phyloP scores from a whole-genome alignment of 2,888 invertebrate species.

The Patella ulyssiponensis region DNA sequence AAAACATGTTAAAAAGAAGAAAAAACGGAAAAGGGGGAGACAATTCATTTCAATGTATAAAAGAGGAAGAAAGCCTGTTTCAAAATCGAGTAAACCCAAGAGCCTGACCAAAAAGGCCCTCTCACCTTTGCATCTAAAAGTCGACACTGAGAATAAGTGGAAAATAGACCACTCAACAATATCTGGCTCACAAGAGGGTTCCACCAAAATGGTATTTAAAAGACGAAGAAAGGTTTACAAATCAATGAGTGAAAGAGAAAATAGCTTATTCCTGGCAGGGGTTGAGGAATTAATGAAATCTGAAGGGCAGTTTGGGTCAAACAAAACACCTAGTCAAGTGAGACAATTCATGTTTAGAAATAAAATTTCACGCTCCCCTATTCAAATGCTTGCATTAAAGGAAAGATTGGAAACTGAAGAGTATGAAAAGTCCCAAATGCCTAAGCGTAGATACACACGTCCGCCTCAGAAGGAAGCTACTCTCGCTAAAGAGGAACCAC shows the following conservation, averaged over 20 bases:
- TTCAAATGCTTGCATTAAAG: constrained; percentile 61
- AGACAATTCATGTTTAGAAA: constrained; percentile 52
- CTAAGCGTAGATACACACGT: constrained; percentile 36
- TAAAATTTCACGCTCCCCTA: constrained; percentile 60
- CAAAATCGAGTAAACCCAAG: too few species aligned
- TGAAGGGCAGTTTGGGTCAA: neutral
- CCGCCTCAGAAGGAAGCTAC: too few species aligned
- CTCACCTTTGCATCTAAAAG: too few species aligned
- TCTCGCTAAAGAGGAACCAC: too few species aligned
- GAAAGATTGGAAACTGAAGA: constrained; percentile 58
- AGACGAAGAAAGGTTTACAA: neutral
- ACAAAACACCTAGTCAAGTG: neutral
- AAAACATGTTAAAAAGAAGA: too few species aligned
- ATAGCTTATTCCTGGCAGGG: neutral
- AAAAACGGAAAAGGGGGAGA: too few species aligned
- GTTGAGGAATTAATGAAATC: neutral
- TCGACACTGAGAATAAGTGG: neutral
- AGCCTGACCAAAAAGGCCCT: too few species aligned
- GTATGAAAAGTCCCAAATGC: constrained; percentile 53
- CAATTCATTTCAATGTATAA: too few species aligned
- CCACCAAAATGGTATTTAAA: neutral
- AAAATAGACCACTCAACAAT: neutral
- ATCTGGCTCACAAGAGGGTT: neutral
- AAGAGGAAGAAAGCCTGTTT: too few species aligned
- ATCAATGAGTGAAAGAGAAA: neutral